Base-by-base conservation (phyloP, 2,888 invertebrate species). In the Hemithea aestivaria region DNA sequence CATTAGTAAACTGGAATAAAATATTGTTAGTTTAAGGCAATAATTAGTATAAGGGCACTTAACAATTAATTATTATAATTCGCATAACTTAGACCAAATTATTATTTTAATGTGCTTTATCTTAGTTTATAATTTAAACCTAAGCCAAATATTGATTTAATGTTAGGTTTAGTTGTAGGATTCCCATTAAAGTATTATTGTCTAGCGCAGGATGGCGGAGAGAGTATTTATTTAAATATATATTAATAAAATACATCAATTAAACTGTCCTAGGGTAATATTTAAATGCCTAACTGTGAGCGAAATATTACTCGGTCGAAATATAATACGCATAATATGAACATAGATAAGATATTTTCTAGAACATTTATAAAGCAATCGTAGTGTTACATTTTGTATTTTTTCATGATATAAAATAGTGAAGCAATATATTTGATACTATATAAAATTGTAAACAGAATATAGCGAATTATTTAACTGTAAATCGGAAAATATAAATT, bases 131-230 rank as follows among this genome's bases (percentile, higher is more conserved):
- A 16, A 16, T 16, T 16, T 16, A 74, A 83, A 78, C 81, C 73
- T 87, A 87, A 85, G 87, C 87, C 87, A 87, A 87, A 87, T 83
- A 87, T 87, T 85, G 84, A 81, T 80, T 84, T 80, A 74, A 82
- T 76, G 68, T 77, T 82, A 79, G 73, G 66, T 68, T 74, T 79
- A 77, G 70, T 63, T 61, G 65, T 70, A 75, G 63, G 71, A 76
- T 73, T 77, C 78, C 78, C 73, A 33, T 72, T 70, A 70, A 82
- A 85, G 85, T 85, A 84, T 85, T 87, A 87, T 73, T 71, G 73
- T 62, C 46, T 66, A 68, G 64, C 62, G 72, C 62, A 63, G 64
- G 66, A 63, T 56, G 60, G 77, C 72, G 73, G 73, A 69, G 72
- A 68, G 58, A 64, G 67, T 87, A 84, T 87, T 84, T 84, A 84